Evolutionary conservation across 2,113 vertebrate genomes (phyloP).

Genomic region (Gasterosteus aculeatus): DNA sequence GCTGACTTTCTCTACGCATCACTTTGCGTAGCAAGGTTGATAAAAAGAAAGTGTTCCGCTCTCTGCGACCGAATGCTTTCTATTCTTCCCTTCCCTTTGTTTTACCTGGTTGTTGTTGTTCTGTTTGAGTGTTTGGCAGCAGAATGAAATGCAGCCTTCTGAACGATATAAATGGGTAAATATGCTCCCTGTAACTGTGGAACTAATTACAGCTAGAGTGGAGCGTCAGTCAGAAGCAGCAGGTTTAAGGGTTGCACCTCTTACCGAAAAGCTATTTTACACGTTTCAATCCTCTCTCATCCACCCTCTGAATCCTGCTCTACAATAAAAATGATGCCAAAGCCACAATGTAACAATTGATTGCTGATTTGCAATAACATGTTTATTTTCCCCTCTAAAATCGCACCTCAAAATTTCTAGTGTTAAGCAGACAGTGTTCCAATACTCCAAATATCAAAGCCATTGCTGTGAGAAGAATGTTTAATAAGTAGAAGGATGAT

Average conservation of each 20-base stretch:
- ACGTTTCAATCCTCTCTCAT: neutral
- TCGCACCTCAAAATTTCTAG: neutral
- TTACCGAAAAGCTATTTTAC: slow-evolving; percentile 24
- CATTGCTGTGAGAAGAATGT: neutral
- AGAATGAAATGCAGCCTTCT: slow-evolving; percentile 25
- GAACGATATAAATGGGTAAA: slow-evolving; percentile 11
- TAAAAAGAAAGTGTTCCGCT: slow-evolving; percentile 37
- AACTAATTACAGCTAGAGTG: slow-evolving; percentile 44
- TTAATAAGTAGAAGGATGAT: neutral
- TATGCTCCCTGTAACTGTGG: slow-evolving; percentile 2
- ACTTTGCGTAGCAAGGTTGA: slow-evolving; percentile 22
- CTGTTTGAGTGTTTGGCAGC: slow-evolving; percentile 32
- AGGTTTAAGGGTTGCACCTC: slow-evolving; percentile 11
- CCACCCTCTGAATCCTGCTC: neutral
- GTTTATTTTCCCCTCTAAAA: neutral
- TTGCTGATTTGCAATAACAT: neutral
- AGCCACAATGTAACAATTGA: neutral
- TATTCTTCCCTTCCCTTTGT: neutral
- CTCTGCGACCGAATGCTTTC: slow-evolving; percentile 23
- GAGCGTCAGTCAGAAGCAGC: slow-evolving; percentile 30
- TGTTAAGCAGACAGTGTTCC: neutral
- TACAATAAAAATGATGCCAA: neutral
- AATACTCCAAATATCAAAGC: neutral
- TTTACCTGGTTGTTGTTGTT: slow-evolving; percentile 37
- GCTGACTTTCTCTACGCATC: slow-evolving; percentile 29